phyloP scores from a whole-genome alignment of 1,140 invertebrate genomes.

The Babylonia areolata region DNA sequence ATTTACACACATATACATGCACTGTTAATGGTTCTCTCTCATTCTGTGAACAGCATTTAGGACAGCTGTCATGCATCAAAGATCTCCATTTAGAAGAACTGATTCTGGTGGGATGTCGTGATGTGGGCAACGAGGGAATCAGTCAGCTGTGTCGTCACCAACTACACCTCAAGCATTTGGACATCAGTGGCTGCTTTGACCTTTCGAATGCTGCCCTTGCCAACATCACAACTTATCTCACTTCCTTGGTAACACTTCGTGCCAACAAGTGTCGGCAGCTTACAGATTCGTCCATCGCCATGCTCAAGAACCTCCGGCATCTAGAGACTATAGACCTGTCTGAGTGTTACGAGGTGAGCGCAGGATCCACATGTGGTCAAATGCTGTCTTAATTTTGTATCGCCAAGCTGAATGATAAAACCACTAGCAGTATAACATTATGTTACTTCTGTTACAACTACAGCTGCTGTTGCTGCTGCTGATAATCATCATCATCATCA shows the following conservation, averaged over 20 bases:
- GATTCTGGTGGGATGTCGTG: constrained; percentile 81
- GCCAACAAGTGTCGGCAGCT: constrained; percentile 76
- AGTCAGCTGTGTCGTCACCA: constrained; percentile 79
- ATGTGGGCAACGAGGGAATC: constrained; percentile 81
- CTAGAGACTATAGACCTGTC: constrained; percentile 82
- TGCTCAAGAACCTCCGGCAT: constrained; percentile 78
- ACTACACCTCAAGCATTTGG: constrained; percentile 79
- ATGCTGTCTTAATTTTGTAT: too few species aligned
- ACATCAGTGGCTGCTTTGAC: constrained; percentile 81
- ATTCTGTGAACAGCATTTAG: constrained; percentile 75
- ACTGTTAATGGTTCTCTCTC: too few species aligned
- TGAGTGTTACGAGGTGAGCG: constrained; percentile 80
- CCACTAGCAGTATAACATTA: too few species aligned
- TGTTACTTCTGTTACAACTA: too few species aligned
- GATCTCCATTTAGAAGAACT: constrained; percentile 79
- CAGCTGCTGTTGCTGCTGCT: too few species aligned
- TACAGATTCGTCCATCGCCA: constrained; percentile 79
- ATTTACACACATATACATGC: constrained; percentile 64
- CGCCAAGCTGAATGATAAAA: too few species aligned
- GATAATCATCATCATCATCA: too few species aligned
- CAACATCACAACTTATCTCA: constrained; percentile 79
- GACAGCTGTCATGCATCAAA: constrained; percentile 77
- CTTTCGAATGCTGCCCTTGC: constrained; percentile 81
- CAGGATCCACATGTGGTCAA: too few species aligned
- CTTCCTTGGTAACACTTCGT: constrained; percentile 56